Evolutionary conservation across 2,888 invertebrate species (phyloP).

Genomic region (Macrophya alboannulata): DNA sequence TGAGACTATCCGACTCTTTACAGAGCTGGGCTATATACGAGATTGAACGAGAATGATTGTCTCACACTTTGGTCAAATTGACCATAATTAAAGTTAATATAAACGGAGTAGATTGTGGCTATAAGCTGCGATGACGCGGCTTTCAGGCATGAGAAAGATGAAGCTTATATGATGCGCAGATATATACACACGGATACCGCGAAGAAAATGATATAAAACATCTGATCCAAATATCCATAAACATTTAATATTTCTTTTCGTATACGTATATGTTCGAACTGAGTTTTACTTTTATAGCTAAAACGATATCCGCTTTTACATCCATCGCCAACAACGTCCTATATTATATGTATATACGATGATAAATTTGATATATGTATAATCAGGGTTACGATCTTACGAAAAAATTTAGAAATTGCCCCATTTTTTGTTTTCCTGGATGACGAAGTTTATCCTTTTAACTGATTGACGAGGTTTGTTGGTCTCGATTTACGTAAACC

Average conservation of each 20-base stretch:
- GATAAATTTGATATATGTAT: neutral
- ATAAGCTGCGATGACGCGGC: conserved; percentile 30
- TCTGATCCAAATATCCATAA: neutral
- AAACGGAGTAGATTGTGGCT: conserved; percentile 22
- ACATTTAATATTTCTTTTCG: conserved; percentile 31
- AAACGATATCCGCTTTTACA: conserved; percentile 13
- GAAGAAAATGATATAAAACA: neutral
- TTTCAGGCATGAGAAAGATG: neutral
- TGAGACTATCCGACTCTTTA: neutral
- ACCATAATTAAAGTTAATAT: conserved; percentile 34
- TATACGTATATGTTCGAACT: neutral
- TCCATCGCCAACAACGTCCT: neutral
- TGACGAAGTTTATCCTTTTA: neutral
- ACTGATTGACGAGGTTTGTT: too few relatives aligned
- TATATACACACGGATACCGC: neutral
- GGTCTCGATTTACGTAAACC: neutral
- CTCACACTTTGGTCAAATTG: conserved; percentile 38
- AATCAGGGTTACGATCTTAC: neutral
- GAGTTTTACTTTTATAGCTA: conserved; percentile 2
- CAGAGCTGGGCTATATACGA: neutral
- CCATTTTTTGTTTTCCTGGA: neutral
- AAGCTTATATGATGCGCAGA: neutral
- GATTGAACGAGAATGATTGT: conserved; percentile 36
- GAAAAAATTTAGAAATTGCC: neutral
- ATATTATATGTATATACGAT: neutral